Evolutionary conservation across 2,113 vertebrate genomes (phyloP).

Genomic region (Rhinolophus ferrumequinum): DNA sequence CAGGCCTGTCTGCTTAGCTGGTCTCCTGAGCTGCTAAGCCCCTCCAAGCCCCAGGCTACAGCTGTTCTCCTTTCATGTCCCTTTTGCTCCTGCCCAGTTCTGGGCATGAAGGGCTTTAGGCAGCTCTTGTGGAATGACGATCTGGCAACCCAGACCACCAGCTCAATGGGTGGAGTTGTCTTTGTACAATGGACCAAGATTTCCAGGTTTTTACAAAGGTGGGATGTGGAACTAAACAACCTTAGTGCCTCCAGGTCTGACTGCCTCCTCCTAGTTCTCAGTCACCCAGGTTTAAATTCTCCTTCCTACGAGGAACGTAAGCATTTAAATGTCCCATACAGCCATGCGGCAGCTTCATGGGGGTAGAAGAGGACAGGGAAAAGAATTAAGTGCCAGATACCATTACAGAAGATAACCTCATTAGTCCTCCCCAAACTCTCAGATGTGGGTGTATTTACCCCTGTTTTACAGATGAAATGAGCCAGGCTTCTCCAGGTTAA

Average conservation of each 20-base stretch:
- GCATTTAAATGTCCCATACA: neutral
- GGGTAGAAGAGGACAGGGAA: neutral
- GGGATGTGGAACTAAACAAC: neutral
- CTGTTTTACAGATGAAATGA: neutral
- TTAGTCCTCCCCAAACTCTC: neutral
- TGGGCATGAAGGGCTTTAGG: neutral
- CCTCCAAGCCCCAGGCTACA: too few relatives aligned
- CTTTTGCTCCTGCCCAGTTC: neutral
- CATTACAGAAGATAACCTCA: neutral
- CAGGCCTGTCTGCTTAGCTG: neutral
- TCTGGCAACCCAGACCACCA: neutral
- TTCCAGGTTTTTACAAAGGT: neutral
- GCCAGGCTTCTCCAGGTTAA: neutral
- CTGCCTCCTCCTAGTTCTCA: neutral
- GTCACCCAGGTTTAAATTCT: neutral
- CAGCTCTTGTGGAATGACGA: fast-evolving
- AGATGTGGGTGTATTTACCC: neutral
- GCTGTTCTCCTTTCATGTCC: neutral
- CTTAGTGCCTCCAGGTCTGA: neutral
- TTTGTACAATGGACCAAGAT: neutral
- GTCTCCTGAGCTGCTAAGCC: neutral
- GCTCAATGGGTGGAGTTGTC: neutral
- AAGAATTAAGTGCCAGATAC: neutral
- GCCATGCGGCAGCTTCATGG: neutral
- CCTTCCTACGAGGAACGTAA: neutral